Percentiles rank a stretch among this genome's conserved stretches.
Evolutionary conservation across 1,140 invertebrate genomes (phyloP).

Genomic region (Heliconius hewitsoni): DNA sequence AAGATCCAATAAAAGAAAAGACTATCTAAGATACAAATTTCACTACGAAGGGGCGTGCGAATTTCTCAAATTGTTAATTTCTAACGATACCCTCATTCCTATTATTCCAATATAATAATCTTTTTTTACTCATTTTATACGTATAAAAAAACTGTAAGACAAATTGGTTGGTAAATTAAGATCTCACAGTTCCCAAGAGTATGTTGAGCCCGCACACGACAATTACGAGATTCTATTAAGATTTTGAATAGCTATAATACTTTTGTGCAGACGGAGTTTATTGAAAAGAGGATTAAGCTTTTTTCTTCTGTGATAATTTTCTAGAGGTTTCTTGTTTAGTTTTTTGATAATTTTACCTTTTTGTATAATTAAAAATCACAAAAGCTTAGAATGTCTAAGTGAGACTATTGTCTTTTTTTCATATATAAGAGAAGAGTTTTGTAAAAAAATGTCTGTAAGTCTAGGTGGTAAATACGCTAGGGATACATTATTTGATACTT

Average conservation of each 20-base stretch:
- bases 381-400: no score
- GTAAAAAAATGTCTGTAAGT: neutral
- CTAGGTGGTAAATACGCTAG: no score
- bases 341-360: neutral
- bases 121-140: neutral
- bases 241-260: neutral
- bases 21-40: no score
- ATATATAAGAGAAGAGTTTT: neutral
- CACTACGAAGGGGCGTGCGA: no score
- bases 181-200: neutral
- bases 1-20: no score
- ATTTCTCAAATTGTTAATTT: no score
- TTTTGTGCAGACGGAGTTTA: neutral
- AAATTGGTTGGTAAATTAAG: slow-evolving; percentile 2
- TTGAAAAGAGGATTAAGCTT: neutral
- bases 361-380: neutral
- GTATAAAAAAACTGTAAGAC: neutral
- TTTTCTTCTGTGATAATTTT: neutral
- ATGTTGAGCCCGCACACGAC: neutral
- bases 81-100: neutral
- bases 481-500: no score
- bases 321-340: neutral
- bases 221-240: slow-evolving; percentile 10
- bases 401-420: neutral
- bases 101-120: neutral